These are phyloP conservation scores for Amniataba percoides DNA, from an alignment of 2,797 vertebrate genomes.

Conservation along the genomic window DNA sequence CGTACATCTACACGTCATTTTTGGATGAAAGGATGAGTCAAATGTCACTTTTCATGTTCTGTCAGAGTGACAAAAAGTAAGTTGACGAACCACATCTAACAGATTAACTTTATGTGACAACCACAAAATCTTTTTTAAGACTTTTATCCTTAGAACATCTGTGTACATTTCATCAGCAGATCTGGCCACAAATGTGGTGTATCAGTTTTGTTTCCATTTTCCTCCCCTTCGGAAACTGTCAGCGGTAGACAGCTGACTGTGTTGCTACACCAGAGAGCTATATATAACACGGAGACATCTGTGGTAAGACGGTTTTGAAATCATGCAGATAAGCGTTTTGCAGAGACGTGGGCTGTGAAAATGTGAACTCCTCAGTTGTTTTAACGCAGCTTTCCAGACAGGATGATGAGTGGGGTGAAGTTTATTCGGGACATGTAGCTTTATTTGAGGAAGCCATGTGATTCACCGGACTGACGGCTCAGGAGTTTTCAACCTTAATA, in stretches of 20 bases:
- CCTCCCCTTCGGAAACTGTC: slow-evolving; percentile 59
- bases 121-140: not conserved
- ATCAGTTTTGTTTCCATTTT: slow-evolving; percentile 56
- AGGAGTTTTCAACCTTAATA: slow-evolving; percentile 50
- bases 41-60: not conserved
- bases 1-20: not conserved
- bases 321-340: slow-evolving; percentile 63
- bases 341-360: slow-evolving; percentile 54
- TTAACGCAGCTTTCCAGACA: slow-evolving; percentile 31
- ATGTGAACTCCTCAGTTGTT: slow-evolving; percentile 49
- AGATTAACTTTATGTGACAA: slow-evolving; percentile 15
- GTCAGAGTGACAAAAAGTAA: not conserved
- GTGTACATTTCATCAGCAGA: slow-evolving; percentile 14
- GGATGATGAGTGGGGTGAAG: slow-evolving; percentile 31
- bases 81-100: not conserved
- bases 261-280: slow-evolving; percentile 61
- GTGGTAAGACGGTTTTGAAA: slow-evolving; percentile 62
- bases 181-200: not conserved
- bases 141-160: not conserved
- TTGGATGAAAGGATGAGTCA: slow-evolving; percentile 20
- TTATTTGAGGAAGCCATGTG: slow-evolving; percentile 39
- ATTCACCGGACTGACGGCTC: slow-evolving; percentile 30
- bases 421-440: slow-evolving; percentile 31
- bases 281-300: slow-evolving; percentile 70
- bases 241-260: slow-evolving; percentile 42